Conservation (phyloP, 2,888 invertebrate genomes). For the Trisateles emortualis region DNA sequence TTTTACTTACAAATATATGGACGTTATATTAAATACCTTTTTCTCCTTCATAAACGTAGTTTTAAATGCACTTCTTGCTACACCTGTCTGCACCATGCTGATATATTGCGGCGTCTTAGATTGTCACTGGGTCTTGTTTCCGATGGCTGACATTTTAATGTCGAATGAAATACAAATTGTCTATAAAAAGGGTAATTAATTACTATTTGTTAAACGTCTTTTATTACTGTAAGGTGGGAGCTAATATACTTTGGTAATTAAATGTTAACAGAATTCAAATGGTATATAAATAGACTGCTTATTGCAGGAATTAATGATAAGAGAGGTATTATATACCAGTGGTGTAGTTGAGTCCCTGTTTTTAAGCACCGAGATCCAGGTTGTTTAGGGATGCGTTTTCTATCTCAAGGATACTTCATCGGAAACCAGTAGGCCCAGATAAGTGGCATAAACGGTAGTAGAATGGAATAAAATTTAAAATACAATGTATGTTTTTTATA, state of each 20-base stretch:
- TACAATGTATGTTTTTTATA: too few relatives aligned
- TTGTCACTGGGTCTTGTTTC: slow-evolving; percentile 23
- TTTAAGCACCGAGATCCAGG: too few relatives aligned
- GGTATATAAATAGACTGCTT: too few relatives aligned
- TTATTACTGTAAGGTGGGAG: neutral
- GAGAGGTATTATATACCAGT: too few relatives aligned
- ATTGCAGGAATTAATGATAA: too few relatives aligned
- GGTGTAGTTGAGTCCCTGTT: too few relatives aligned
- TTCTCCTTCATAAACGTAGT: neutral
- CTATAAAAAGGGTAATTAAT: neutral
- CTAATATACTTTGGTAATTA: neutral
- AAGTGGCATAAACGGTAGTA: too few relatives aligned
- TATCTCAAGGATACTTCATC: too few relatives aligned
- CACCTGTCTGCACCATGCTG: slow-evolving; percentile 4
- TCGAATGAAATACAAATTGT: slow-evolving; percentile 3
- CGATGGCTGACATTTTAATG: slow-evolving; percentile 4
- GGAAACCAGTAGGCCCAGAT: too few relatives aligned
- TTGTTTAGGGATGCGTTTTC: too few relatives aligned
- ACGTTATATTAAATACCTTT: neutral
- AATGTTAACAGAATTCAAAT: neutral
- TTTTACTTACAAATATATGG: neutral
- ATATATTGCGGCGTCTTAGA: slow-evolving; percentile 13
- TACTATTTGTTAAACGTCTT: neutral
- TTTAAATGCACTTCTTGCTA: slow-evolving; percentile 2
- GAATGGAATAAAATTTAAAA: too few relatives aligned